A percentile compares a stretch with the other conserved stretches of the same genome.
These are phyloP conservation scores for Euzophera pinguis DNA, from an alignment of 2,888 invertebrate genomes.

Conservation along the genomic window DNA sequence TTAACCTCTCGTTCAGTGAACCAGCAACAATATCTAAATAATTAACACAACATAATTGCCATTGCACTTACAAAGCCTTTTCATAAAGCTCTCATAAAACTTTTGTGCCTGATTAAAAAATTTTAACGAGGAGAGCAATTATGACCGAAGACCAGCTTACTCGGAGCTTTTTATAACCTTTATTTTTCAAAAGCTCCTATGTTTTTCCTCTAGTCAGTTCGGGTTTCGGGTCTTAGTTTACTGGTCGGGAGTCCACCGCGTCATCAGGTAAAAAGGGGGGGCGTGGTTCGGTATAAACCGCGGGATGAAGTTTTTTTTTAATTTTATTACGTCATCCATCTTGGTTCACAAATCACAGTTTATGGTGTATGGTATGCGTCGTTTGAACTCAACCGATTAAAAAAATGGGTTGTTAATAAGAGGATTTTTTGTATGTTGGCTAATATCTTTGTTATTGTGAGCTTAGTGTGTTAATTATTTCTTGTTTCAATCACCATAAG, in stretches of 20 bases:
- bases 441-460: not conserved
- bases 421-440: not conserved
- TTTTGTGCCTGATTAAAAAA: slow-evolving; percentile 65
- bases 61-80: slow-evolving; percentile 57
- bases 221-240: slow-evolving; percentile 17
- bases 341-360: slow-evolving; percentile 12
- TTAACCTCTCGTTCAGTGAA: no score
- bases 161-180: slow-evolving; percentile 18
- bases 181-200: not conserved
- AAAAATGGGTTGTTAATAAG: no score
- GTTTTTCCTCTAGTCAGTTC: not conserved
- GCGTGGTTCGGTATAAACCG: slow-evolving; percentile 56
- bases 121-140: slow-evolving; percentile 67
- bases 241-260: slow-evolving; percentile 34
- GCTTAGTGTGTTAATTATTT: not conserved
- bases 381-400: not conserved
- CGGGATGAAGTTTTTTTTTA: slow-evolving; percentile 50
- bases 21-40: slow-evolving; percentile 35
- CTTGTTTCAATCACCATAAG: no score
- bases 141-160: slow-evolving; percentile 38
- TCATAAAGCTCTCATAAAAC: slow-evolving; percentile 61
- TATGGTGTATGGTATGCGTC: not conserved
- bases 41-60: slow-evolving; percentile 48
- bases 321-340: slow-evolving; percentile 9
- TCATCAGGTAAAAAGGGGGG: slow-evolving; percentile 55